Base-by-base conservation (phyloP, 1,140 invertebrate genomes). In the Euglossa dilemma region DNA sequence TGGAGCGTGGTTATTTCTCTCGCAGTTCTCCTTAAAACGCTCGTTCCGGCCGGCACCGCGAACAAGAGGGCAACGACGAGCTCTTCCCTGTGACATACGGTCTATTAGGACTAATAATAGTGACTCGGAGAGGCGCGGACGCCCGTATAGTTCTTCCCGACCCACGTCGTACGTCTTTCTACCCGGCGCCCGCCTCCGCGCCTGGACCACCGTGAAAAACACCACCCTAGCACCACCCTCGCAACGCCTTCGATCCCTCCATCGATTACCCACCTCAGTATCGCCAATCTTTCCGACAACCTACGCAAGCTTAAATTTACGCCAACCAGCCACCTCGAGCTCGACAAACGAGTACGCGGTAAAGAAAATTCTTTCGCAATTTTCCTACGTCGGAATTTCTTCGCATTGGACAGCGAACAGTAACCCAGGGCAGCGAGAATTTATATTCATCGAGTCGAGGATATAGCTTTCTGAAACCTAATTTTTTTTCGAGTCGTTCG, bases 71-170 rank as follows among this genome's bases (percentile, higher is more conserved):
- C 47, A 45, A n/a, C 73, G 70, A 25, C 80, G 70, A 88, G 81
- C 81, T 83, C 52, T 83, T 76, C 67, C 83, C 73, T n/a, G 82
- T 90, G 91, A 92, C 93, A 93, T 91, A 92, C 92, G 92, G 91
- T 90, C 91, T 93, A 94, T 94, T 92, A 93, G 90, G 86, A 91
- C 93, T 93, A 94, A 93, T 93, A 93, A 93, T 94, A 93, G 93
- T 85, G 85, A 85, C 57, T 73, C 77, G 75, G 85, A 69, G 80
- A 86, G 66, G 73, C 78, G 54, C 79, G 76, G 59, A 67, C 72
- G 63, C 75, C 61, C 70, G 79, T 81, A 74, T 25, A 61, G 54
- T 80, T 50, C 56, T 52, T 8, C 66, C 18, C 77, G 76, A 59
- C 14, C 56, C 45, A 36, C 20, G 66, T 71, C 77, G 77, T 81